A percentile compares a stretch with the other conserved stretches of the same genome.
Evolutionary conservation across 2,797 vertebrate genomes (phyloP).

Genomic region (Hybognathus amarus): DNA sequence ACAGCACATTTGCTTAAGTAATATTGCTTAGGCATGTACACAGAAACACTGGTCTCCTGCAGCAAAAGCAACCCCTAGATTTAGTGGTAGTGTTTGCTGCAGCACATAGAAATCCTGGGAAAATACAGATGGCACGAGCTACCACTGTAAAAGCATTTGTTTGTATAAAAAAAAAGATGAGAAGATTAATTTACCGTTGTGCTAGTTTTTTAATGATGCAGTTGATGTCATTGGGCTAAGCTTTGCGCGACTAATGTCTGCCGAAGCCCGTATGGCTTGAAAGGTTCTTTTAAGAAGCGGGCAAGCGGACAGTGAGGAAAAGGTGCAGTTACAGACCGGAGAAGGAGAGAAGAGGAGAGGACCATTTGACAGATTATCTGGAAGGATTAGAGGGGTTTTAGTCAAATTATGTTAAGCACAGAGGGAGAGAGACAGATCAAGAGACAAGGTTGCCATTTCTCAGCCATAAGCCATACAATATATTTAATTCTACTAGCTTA

Average conservation of each 20-base stretch:
- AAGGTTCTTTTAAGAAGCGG: slow-evolving; percentile 61
- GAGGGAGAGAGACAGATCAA: slow-evolving; percentile 79
- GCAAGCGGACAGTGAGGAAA: slow-evolving; percentile 57
- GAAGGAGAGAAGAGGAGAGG: slow-evolving; percentile 76
- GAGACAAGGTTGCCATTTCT: slow-evolving; percentile 81
- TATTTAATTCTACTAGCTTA: slow-evolving; percentile 77
- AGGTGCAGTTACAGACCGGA: slow-evolving; percentile 76
- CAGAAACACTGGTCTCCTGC: background rate
- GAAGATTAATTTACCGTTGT: slow-evolving; percentile 78
- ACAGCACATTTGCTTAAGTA: background rate
- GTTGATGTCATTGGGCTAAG: slow-evolving; percentile 68
- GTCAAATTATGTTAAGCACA: slow-evolving; percentile 84
- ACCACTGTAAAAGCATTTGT: slow-evolving; percentile 74
- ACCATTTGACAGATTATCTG: slow-evolving; percentile 85
- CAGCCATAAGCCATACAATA: slow-evolving; percentile 82
- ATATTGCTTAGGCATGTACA: background rate
- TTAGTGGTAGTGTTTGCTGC: slow-evolving; percentile 10
- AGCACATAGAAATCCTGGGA: slow-evolving; percentile 51
- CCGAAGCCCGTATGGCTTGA: slow-evolving; percentile 60
- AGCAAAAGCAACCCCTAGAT: background rate
- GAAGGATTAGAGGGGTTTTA: slow-evolving; percentile 83
- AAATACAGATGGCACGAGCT: slow-evolving; percentile 68
- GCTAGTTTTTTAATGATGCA: slow-evolving; percentile 77
- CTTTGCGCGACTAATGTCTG: slow-evolving; percentile 71
- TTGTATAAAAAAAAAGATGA: slow-evolving; percentile 68